These are phyloP conservation scores for Mastomys natalensis DNA, from an alignment of 2,113 vertebrate genomes.

Conservation along the genomic window DNA sequence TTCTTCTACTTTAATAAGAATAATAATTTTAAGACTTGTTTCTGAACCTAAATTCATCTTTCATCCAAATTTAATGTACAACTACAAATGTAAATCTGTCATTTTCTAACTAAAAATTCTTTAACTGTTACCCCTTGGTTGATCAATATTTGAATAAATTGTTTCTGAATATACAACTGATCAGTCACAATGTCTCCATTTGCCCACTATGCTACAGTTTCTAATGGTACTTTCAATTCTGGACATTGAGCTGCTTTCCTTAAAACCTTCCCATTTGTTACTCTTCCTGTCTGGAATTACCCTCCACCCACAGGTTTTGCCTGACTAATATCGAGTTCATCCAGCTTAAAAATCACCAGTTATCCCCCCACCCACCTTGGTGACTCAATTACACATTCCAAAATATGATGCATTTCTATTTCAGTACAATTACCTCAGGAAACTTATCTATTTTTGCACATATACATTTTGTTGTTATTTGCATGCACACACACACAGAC, in stretches of 20 bases:
- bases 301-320: slow-evolving; percentile 9
- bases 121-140: background rate
- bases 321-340: slow-evolving; percentile 70
- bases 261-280: background rate
- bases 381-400: background rate
- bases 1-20: background rate
- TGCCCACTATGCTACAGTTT: background rate
- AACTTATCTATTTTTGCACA: background rate
- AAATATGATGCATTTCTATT: slow-evolving; percentile 5
- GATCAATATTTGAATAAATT: background rate
- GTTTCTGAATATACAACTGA: background rate
- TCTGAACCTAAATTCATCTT: background rate
- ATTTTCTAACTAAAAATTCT: background rate
- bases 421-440: background rate
- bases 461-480: background rate
- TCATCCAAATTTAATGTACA: background rate
- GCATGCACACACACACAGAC: background rate
- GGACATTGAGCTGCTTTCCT: background rate
- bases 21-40: background rate
- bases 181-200: background rate
- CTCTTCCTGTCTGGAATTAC: slow-evolving; percentile 42
- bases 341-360: slow-evolving; percentile 9
- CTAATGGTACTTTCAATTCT: background rate
- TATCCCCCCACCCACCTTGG: background rate
- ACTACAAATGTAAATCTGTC: background rate